Percentiles rank a stretch among this genome's conserved stretches.
These are phyloP conservation scores for Babyrousa celebensis DNA, from an alignment of 2,797 vertebrate species.

Conservation along the genomic window DNA sequence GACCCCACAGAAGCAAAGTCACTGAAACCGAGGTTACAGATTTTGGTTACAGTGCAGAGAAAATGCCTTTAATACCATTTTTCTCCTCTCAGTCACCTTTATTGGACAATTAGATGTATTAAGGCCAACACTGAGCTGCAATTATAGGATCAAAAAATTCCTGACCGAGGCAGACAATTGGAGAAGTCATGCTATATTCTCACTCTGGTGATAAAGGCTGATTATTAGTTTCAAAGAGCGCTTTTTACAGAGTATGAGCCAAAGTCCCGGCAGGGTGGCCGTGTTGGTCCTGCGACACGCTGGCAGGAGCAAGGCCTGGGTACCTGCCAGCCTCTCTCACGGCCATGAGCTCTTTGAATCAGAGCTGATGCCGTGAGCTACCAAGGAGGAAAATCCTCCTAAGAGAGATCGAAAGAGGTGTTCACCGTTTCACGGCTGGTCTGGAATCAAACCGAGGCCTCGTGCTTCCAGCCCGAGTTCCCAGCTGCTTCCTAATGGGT, in stretches of 20 bases:
- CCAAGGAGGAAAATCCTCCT: neutral
- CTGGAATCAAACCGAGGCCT: neutral
- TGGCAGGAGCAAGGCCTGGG: neutral
- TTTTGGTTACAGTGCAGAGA: neutral
- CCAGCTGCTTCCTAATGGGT: rapidly evolving
- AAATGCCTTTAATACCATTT: rapidly evolving
- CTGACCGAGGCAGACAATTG: neutral
- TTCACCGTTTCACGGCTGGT: neutral
- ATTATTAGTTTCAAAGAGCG: neutral
- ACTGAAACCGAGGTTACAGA: neutral
- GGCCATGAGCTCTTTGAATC: neutral
- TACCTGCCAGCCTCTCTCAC: rapidly evolving
- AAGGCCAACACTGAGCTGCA: neutral
- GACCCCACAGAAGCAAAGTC: rapidly evolving
- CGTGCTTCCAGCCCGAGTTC: neutral
- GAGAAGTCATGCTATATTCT: neutral
- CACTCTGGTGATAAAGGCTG: neutral
- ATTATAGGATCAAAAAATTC: neutral
- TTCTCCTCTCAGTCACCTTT: neutral
- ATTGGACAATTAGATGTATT: neutral
- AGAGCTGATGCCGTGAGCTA: neutral
- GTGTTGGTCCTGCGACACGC: rapidly evolving
- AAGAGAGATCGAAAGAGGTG: neutral
- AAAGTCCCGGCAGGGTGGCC: rapidly evolving
- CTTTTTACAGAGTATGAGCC: neutral